A percentile compares a stretch with the other conserved stretches of the same genome.
These are phyloP conservation scores for Calliphora vicina DNA, from an alignment of 1,140 invertebrate species.

Conservation along the genomic window DNA sequence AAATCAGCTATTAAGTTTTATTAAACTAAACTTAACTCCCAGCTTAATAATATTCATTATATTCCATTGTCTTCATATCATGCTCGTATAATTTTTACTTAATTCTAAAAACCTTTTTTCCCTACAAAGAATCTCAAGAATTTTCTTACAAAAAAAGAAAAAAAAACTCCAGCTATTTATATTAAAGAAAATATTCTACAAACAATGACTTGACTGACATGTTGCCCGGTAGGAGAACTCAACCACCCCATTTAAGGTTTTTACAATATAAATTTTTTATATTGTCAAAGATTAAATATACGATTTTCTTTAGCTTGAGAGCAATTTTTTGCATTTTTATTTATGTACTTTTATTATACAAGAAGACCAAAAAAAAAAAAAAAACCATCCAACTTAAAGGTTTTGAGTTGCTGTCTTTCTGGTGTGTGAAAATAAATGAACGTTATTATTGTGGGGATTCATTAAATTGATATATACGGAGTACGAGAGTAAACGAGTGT, in stretches of 20 bases:
- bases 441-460: conserved; percentile 23
- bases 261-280: not conserved
- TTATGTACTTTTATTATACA: not conserved
- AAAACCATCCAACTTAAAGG: not conserved
- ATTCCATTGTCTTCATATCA: too few species aligned
- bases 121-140: too few species aligned
- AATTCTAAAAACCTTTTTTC: too few species aligned
- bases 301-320: not conserved
- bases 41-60: too few species aligned
- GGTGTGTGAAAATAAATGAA: conserved; percentile 1
- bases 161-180: not conserved
- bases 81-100: too few species aligned
- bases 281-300: conserved; percentile 22
- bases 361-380: not conserved
- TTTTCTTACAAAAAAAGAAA: not conserved
- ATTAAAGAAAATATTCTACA: not conserved
- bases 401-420: not conserved
- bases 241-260: not conserved
- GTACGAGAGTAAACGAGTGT: not conserved
- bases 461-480: conserved; percentile 23
- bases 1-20: too few species aligned
- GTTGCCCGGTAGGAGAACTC: not conserved
- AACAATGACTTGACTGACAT: conserved; percentile 18
- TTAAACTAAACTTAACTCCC: too few species aligned
- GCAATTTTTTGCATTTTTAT: not conserved